Percentiles rank a stretch among this genome's conserved stretches.
Evolutionary conservation across 2,113 vertebrate species (phyloP).

Genomic region (Alexandromys fortis): DNA sequence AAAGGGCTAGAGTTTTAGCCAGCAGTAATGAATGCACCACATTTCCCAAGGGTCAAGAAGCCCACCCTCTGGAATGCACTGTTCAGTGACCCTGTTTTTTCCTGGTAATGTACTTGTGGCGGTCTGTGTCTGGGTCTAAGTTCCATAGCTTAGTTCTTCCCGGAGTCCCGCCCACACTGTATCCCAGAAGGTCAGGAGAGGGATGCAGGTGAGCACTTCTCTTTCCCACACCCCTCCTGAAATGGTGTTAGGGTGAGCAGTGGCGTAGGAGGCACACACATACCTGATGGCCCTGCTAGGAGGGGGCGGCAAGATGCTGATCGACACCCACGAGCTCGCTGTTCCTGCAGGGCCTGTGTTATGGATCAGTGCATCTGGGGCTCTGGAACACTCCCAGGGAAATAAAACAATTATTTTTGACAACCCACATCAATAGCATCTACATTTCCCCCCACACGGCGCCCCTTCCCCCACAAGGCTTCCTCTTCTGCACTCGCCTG

Average conservation of each 20-base stretch:
- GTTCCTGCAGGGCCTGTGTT: conserved; percentile 79
- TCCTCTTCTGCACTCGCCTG: conserved; percentile 80
- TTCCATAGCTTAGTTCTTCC: fast-evolving
- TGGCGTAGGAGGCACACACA: fast-evolving
- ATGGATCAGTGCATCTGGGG: conserved; percentile 85
- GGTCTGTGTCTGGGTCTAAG: background rate
- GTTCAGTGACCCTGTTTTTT: fast-evolving
- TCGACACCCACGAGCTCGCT: background rate
- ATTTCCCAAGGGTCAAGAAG: background rate
- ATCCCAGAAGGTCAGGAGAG: fast-evolving
- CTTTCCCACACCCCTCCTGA: fast-evolving
- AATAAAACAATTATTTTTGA: conserved; percentile 94
- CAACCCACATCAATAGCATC: conserved; percentile 90
- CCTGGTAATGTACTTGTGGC: background rate
- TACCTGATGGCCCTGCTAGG: background rate
- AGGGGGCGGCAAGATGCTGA: conserved; percentile 55
- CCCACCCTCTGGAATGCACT: background rate
- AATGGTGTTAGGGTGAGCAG: background rate
- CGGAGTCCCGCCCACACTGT: fast-evolving
- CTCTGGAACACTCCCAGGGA: conserved; percentile 85
- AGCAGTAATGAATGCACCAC: fast-evolving
- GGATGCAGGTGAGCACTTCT: fast-evolving
- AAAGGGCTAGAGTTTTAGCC: background rate
- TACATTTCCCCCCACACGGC: conserved; percentile 40
- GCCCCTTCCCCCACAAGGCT: background rate